These are phyloP conservation scores for Ornithoptera alexandrae DNA, from an alignment of 2,888 invertebrate genomes.

Conservation along the genomic window DNA sequence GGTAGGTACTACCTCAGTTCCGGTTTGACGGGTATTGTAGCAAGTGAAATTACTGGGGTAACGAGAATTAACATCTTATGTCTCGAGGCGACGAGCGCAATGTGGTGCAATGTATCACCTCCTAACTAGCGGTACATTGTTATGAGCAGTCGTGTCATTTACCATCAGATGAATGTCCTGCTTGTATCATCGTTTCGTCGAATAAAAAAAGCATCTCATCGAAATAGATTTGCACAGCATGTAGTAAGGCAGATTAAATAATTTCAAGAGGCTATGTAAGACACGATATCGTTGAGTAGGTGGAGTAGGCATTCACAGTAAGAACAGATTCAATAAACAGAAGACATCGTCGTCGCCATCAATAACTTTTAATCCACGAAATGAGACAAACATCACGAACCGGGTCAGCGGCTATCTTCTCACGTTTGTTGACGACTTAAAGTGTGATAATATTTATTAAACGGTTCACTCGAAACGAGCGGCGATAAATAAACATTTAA, in stretches of 20 bases:
- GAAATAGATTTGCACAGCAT: constrained; percentile 64
- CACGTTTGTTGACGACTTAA: constrained; percentile 77
- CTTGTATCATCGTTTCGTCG: no score
- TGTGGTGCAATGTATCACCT: no score
- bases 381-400: constrained; percentile 78
- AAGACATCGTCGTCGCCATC: constrained; percentile 62
- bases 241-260: constrained; percentile 67
- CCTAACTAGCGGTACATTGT: no score
- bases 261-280: constrained; percentile 56
- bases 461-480: constrained; percentile 71
- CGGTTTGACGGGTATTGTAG: no score
- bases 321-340: constrained; percentile 69
- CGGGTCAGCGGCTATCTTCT: constrained; percentile 77
- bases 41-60: no score
- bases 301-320: constrained; percentile 63
- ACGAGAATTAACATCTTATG: no score
- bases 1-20: no score
- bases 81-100: no score
- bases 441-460: constrained; percentile 80
- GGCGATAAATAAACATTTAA: constrained; percentile 73
- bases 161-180: no score
- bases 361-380: constrained; percentile 74
- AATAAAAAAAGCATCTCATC: constrained; percentile 57
- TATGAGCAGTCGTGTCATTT: no score
- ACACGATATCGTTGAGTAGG: constrained; percentile 55